A percentile compares a stretch with the other conserved stretches of the same genome.
These are phyloP conservation scores for Leptopilina syphax DNA, from an alignment of 2,888 invertebrate genomes.

Conservation along the genomic window DNA sequence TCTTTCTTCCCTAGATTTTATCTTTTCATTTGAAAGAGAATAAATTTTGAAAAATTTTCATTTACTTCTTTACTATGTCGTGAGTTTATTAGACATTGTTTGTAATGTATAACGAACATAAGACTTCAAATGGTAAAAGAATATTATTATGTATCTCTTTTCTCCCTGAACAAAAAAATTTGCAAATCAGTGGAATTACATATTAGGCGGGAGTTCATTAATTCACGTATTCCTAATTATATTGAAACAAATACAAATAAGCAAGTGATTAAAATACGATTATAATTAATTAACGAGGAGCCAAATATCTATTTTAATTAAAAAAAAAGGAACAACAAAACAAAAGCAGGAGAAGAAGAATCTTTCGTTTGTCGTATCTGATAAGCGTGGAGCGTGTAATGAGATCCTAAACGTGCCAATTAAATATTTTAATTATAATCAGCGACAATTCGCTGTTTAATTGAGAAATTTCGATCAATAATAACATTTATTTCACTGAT, in stretches of 20 bases:
- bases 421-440: neutral
- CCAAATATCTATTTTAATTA: neutral
- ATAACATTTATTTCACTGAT: too few relatives aligned
- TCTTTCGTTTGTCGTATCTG: neutral
- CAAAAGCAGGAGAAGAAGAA: neutral
- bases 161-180: neutral
- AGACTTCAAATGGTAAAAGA: neutral
- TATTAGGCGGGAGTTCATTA: constrained; percentile 10
- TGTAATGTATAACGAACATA: neutral
- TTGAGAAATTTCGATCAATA: too few relatives aligned
- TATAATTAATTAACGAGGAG: neutral
- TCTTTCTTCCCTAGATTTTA: too few relatives aligned
- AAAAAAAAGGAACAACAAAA: neutral
- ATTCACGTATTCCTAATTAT: neutral
- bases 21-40: too few relatives aligned
- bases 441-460: too few relatives aligned
- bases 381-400: neutral
- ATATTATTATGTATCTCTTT: neutral
- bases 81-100: too few relatives aligned
- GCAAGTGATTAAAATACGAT: constrained; percentile 5
- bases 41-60: too few relatives aligned
- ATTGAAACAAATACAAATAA: neutral
- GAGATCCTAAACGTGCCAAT: neutral
- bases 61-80: too few relatives aligned
- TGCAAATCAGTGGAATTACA: neutral